Percentiles rank a stretch among this genome's conserved stretches.
Conservation (phyloP, 2,797 vertebrate species). For the Rhynchotus rufescens region DNA sequence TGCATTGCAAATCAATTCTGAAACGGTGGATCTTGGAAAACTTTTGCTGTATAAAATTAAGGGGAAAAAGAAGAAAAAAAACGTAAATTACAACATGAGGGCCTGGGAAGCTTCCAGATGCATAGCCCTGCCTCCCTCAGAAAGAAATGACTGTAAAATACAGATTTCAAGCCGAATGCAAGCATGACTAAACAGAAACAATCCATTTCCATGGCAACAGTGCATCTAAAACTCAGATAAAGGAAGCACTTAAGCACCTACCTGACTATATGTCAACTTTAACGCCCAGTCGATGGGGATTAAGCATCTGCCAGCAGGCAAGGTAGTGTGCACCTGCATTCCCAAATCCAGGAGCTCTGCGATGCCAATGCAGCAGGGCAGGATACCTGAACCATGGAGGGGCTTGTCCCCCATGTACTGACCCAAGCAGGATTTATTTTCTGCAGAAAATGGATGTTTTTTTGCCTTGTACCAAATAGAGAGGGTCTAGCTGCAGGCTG, state of each 20-base stretch:
- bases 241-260: not conserved
- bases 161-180: not conserved
- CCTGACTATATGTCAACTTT: not conserved
- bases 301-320: not conserved
- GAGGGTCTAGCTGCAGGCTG: not conserved
- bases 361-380: not conserved
- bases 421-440: not conserved
- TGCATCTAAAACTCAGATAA: constrained; percentile 2
- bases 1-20: not conserved
- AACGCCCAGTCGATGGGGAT: not conserved
- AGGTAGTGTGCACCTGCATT: not conserved
- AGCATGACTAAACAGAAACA: constrained; percentile 26
- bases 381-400: not conserved
- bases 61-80: not conserved
- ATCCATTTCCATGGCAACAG: constrained; percentile 45
- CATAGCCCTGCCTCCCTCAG: not conserved
- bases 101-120: not conserved
- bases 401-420: not conserved
- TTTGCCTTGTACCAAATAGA: not conserved
- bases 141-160: not conserved
- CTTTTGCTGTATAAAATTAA: not conserved
- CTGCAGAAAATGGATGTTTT: not conserved
- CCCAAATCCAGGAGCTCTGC: not conserved
- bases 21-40: not conserved
- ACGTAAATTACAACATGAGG: not conserved